Evolutionary conservation across 2,797 vertebrate species (phyloP).

Genomic region (Tympanoctomys barrerae): DNA sequence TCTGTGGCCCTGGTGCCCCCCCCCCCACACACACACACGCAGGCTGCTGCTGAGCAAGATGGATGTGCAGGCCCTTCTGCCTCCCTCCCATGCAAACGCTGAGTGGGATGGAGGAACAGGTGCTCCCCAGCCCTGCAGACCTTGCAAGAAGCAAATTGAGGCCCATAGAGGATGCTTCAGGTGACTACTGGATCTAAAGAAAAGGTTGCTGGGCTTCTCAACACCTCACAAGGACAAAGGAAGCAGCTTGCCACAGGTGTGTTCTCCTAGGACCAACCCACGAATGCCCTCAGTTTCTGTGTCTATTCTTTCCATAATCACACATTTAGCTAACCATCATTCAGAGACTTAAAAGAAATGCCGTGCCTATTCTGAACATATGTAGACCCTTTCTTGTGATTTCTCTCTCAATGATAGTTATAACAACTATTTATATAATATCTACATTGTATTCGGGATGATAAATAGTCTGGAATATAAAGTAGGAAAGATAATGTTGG

Average conservation of each 20-base stretch:
- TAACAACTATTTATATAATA: neutral
- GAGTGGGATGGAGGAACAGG: neutral
- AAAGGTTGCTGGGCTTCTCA: neutral
- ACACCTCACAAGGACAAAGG: neutral
- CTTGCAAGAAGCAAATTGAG: neutral
- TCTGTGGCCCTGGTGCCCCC: too few relatives aligned
- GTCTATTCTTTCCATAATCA: neutral
- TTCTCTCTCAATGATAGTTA: neutral
- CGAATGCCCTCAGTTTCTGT: neutral
- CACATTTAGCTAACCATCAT: neutral
- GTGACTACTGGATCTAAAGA: neutral
- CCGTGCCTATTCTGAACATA: neutral
- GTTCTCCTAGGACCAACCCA: neutral
- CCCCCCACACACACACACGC: too few relatives aligned
- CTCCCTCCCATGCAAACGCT: neutral
- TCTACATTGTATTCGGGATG: neutral
- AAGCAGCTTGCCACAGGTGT: neutral
- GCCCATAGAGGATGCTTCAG: neutral
- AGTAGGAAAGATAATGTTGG: too few relatives aligned
- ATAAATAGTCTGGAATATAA: neutral
- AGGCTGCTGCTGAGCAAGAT: neutral
- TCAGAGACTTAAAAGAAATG: neutral
- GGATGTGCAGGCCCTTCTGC: neutral
- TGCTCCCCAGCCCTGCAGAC: too few relatives aligned
- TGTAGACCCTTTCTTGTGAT: neutral